A percentile compares a stretch with the other conserved stretches of the same genome.
These are phyloP conservation scores for Sylvilagus floridanus DNA, from an alignment of 2,797 vertebrate species.

Conservation along the genomic window DNA sequence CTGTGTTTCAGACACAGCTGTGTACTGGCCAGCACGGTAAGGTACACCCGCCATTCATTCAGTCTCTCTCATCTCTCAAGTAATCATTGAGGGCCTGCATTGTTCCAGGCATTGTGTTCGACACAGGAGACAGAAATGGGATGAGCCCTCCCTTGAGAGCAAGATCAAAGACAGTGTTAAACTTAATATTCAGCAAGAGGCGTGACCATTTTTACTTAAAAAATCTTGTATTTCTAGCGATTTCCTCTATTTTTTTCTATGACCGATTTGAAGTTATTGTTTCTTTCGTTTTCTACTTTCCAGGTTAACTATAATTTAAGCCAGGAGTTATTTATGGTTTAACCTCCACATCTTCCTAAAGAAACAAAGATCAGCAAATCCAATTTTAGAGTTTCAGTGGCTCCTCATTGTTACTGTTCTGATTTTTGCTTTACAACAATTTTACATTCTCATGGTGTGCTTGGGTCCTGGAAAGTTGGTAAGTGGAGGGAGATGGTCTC, in stretches of 20 bases:
- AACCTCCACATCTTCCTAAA: conserved; percentile 77
- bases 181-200: background rate
- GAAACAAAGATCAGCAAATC: background rate
- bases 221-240: background rate
- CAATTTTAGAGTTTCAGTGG: conserved; percentile 24
- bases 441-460: conserved; percentile 12
- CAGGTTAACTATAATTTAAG: conserved; percentile 77
- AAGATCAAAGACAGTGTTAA: background rate
- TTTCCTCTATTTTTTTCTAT: background rate
- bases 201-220: conserved; percentile 22
- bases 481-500: conserved; percentile 87
- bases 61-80: conserved; percentile 17
- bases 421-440: conserved; percentile 69
- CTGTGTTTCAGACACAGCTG: background rate
- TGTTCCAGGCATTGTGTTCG: background rate
- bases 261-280: conserved; percentile 62
- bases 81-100: conserved; percentile 12
- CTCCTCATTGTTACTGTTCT: conserved; percentile 77
- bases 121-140: background rate
- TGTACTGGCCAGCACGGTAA: background rate
- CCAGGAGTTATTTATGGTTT: conserved; percentile 54
- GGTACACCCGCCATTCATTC: background rate
- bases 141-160: background rate
- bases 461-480: background rate
- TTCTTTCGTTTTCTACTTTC: conserved; percentile 75